Percentiles rank a stretch among this genome's conserved stretches.
These are phyloP conservation scores for Elachura formosa DNA, from an alignment of 2,113 vertebrate genomes.

Conservation along the genomic window DNA sequence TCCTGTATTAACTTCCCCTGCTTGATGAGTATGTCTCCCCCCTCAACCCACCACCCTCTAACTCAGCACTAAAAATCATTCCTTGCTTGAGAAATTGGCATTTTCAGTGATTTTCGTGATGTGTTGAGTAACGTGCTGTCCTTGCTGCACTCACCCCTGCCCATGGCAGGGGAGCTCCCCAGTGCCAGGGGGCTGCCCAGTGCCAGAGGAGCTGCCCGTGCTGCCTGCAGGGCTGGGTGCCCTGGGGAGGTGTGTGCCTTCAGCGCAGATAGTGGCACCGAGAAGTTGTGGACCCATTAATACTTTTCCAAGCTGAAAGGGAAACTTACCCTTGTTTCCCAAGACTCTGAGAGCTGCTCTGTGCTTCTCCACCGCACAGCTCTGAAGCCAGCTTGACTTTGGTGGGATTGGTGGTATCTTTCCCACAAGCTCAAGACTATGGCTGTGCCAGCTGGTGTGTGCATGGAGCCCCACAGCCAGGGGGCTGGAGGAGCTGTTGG, in stretches of 20 bases:
- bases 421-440: neutral
- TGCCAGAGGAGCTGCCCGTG: neutral
- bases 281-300: neutral
- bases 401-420: neutral
- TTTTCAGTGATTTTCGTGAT: neutral
- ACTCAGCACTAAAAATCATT: neutral
- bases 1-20: neutral
- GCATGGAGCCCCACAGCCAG: neutral
- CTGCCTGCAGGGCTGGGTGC: neutral
- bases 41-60: neutral
- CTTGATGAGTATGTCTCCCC: slow-evolving; percentile 12
- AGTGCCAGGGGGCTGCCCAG: neutral
- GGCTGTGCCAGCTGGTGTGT: rapidly evolving
- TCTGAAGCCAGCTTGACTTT: neutral
- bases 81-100: neutral
- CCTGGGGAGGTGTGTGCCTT: neutral
- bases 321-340: neutral
- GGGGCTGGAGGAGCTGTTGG: neutral
- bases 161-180: neutral
- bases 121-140: neutral
- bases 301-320: neutral
- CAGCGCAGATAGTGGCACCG: neutral
- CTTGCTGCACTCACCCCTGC: neutral
- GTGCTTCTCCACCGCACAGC: neutral
- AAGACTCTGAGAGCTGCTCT: neutral